phyloP scores from a whole-genome alignment of 2,888 invertebrate genomes.

The Synanthedon vespiformis region DNA sequence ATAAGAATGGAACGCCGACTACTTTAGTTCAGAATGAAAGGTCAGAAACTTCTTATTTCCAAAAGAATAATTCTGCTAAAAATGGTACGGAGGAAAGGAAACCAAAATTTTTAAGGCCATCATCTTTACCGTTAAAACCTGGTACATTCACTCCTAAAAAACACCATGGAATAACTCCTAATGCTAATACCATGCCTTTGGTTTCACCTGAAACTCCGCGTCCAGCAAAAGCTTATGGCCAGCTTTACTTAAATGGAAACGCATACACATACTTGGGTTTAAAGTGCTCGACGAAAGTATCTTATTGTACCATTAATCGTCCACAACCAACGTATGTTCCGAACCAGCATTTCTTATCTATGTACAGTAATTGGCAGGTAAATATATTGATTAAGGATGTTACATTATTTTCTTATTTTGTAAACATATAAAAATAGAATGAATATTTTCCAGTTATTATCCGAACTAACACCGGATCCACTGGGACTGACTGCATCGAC shows the following conservation, averaged over 20 bases:
- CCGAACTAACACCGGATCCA: constrained; percentile 76
- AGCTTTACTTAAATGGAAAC: constrained; percentile 89
- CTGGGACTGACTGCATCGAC: constrained; percentile 76
- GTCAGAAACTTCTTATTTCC: constrained; percentile 62
- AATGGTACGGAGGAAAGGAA: constrained; percentile 48
- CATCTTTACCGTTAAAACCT: constrained; percentile 85
- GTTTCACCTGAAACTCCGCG: constrained; percentile 93
- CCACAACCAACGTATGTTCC: constrained; percentile 96
- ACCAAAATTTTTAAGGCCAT: constrained; percentile 83
- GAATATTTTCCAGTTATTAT: constrained; percentile 68
- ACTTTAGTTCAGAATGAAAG: constrained; percentile 39
- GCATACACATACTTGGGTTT: constrained; percentile 92
- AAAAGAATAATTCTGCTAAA: constrained; percentile 45
- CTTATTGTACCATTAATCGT: constrained; percentile 93
- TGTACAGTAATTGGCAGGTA: constrained; percentile 97
- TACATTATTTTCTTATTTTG: background rate
- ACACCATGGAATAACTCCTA: constrained; percentile 85
- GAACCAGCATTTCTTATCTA: constrained; percentile 89
- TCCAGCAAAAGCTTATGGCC: constrained; percentile 89
- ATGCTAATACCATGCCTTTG: constrained; percentile 83
- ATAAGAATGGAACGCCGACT: constrained; percentile 33
- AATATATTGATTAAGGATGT: constrained; percentile 13
- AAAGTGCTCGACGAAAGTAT: constrained; percentile 90
- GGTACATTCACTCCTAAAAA: constrained; percentile 85
- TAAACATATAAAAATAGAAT: background rate